Evolutionary conservation across 2,113 vertebrate genomes (phyloP).

Genomic region (Urocolius indicus): DNA sequence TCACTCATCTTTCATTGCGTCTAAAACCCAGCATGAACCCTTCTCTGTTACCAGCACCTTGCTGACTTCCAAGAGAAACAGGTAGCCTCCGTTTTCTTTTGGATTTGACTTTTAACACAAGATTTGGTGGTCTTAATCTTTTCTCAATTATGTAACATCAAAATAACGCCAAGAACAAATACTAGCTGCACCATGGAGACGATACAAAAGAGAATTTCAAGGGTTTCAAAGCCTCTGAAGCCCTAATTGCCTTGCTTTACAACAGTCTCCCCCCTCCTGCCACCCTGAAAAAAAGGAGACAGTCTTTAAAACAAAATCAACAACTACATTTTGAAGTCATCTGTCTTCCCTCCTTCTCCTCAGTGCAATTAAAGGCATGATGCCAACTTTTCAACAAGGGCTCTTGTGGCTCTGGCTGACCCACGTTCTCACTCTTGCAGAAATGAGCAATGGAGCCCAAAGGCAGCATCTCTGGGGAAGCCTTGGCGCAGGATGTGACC

Average conservation of each 20-base stretch:
- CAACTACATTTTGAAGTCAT: neutral
- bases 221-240: neutral
- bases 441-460: neutral
- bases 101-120: slow-evolving; percentile 6
- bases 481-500: rapidly evolving
- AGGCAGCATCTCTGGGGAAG: neutral
- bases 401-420: neutral
- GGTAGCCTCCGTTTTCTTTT: neutral
- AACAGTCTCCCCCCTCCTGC: neutral
- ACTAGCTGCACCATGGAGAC: rapidly evolving
- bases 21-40: slow-evolving; percentile 1
- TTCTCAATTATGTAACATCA: slow-evolving; percentile 1
- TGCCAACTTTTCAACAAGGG: neutral
- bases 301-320: slow-evolving; percentile 30
- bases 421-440: neutral
- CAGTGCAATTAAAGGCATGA: neutral
- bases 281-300: neutral
- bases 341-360: neutral
- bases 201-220: neutral
- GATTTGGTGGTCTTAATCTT: slow-evolving; percentile 2
- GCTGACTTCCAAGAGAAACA: slow-evolving; percentile 19
- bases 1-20: neutral
- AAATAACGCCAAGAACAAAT: neutral
- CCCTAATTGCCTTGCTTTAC: neutral
- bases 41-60: neutral